phyloP scores from a whole-genome alignment of 2,113 vertebrate species.

The Lepidothrix coronata region DNA sequence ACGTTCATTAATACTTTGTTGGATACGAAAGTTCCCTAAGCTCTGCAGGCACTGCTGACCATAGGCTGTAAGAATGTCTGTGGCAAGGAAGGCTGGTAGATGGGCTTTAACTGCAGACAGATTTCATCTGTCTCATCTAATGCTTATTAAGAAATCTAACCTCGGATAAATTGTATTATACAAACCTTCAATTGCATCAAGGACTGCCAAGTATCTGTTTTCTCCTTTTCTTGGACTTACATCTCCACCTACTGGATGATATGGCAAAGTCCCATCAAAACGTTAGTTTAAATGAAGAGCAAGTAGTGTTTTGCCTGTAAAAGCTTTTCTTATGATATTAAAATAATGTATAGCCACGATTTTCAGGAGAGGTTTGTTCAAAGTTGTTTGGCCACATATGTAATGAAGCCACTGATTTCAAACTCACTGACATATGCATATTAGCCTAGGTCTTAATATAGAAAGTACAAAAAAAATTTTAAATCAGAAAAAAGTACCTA shows the following conservation, averaged over 20 bases:
- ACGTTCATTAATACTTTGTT: not conserved
- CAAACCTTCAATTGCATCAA: not conserved
- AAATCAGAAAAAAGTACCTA: not conserved
- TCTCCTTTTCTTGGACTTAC: conserved; percentile 23
- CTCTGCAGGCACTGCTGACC: not conserved
- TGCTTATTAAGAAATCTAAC: conserved; percentile 50
- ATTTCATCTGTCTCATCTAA: conserved; percentile 34
- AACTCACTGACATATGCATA: rapidly evolving
- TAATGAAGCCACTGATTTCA: not conserved
- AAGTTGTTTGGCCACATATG: not conserved
- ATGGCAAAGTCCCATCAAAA: not conserved
- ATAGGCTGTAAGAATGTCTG: not conserved
- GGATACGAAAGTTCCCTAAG: not conserved
- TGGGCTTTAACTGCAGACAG: conserved; percentile 12
- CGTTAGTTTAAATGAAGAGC: not conserved
- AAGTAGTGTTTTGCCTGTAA: not conserved
- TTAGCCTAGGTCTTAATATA: not conserved
- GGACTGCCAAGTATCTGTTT: not conserved
- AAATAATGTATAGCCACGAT: not conserved
- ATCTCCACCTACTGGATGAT: conserved; percentile 71
- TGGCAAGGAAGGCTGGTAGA: not conserved
- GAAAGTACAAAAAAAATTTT: not conserved
- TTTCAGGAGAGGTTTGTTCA: not conserved
- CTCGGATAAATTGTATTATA: not conserved
- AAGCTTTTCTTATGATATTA: not conserved